Base-by-base conservation (phyloP, 2,888 invertebrate genomes). In the Acanthoscelides obtectus region DNA sequence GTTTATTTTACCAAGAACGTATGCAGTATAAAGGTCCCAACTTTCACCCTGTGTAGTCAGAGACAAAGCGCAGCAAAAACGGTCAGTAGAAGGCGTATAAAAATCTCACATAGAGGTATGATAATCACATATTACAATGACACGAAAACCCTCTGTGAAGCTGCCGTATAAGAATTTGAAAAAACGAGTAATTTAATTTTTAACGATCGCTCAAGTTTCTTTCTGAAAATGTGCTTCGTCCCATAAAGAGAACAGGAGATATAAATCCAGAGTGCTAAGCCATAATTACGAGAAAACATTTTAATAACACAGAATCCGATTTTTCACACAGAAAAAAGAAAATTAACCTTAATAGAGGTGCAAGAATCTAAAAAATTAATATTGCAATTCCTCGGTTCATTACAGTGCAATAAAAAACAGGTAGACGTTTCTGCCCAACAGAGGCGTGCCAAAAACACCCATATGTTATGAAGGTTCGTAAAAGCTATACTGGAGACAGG, bases 361-460 rank as follows among this genome's bases (percentile, higher is more conserved):
- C 45, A 45, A 45, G 45, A 45, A 45, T 45, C 45, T 45, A 45
- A 71, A 72, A 74, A 74, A 74, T 71, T 74, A 72, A 73, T 73
- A 72, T 75, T 75, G 75, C 75, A 75, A 75, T 75, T 75, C 73
- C 71, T 20, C 68, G 75, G 69, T 75, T 75, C 75, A 75, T 75
- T 75, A 75, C 70, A 68, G 71, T 68, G 73, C 72, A 75, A 75
- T 75, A 73, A 75, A 74, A 73, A 72, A 74, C 73, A 74, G 73
- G 73, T 75, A 75, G 73, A 74, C 71, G 45, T 45, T 45, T 72
- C 69, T 69, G 70, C 68, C 69, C 70, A 65, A 70, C 64, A 68
- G 66, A 63, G 72, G 45, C 45, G 45, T 45, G 45, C 45, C 5
- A 6, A 45, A 45, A 45, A 12, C 6, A 17, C 45, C 45, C 45